Evolutionary conservation across 2,797 vertebrate genomes (phyloP), one percentile per base, ranked within the genome.

Genomic region (Enteromius trimaculatus): DNA sequence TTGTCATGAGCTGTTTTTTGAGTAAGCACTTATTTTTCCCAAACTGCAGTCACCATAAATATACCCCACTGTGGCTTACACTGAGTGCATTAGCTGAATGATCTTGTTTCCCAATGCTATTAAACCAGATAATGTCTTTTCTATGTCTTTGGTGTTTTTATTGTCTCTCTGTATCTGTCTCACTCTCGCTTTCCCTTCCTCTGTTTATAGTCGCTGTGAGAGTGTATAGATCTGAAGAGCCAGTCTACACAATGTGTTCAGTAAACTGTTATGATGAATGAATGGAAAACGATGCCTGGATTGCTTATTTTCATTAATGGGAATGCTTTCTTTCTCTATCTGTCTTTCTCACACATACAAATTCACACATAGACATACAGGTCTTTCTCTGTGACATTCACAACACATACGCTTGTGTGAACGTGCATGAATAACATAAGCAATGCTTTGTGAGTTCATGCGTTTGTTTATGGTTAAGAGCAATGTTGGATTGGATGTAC

Each of bases 261-360:
- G 89, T 94, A 94, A 94, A 95, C 91, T 90, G 91, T 92, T 89
- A 90, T 93, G 94, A 94, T 74, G 51, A 84, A 92, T 92, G 90
- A 93, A 87, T 82, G 93, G 93, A 94, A 94, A 94, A 91, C 26
- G 51, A 91, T 94, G 91, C 90, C 91, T 90, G 80, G 85, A 84
- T 77, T 77, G 85, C 88, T 88, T 87, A 84, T 85, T 86, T 90
- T 91, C 88, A 90, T 90, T 85, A 76, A 90, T 89, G 83, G 58
- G 64, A 83, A 90, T 90, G 80, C 81, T 75, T 29, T 82, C 49
- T 76, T 88, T 82, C 72, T 86, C 29, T 47, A 66, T 70, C 58
- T 80, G 19, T 89, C 68, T 68, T 13, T 64, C 42, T 42, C 80
- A 49, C 34, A 49, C 71, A 62, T 44, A 29, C 78, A 76, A 19